Percentiles rank a stretch among this genome's conserved stretches.
Evolutionary conservation across 2,113 vertebrate species (phyloP).

Genomic region (Coreoperca whiteheadi): DNA sequence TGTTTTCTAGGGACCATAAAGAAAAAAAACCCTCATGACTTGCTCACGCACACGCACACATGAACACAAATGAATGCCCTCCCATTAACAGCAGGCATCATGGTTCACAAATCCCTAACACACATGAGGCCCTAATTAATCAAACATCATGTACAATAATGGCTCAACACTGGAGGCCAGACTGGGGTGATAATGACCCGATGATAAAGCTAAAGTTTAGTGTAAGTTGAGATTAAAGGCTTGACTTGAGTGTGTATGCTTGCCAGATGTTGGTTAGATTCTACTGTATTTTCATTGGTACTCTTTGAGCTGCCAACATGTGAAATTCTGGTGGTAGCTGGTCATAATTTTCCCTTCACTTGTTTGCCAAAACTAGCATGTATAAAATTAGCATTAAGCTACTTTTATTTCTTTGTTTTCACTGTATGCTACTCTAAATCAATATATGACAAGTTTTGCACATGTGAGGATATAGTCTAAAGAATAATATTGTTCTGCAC

Average conservation of each 20-base stretch:
- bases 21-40: conserved; percentile 25
- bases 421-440: background rate
- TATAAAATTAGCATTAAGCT: background rate
- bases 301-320: conserved; percentile 6
- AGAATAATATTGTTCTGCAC: conserved; percentile 21
- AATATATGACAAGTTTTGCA: background rate
- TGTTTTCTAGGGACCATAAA: conserved; percentile 66
- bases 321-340: background rate
- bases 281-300: conserved; percentile 8
- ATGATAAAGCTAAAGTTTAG: conserved; percentile 6
- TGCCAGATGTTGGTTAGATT: conserved; percentile 48
- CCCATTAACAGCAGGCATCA: conserved; percentile 56
- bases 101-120: conserved; percentile 53
- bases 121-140: conserved; percentile 62
- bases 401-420: conserved; percentile 16
- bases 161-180: conserved; percentile 28
- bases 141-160: conserved; percentile 59
- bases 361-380: background rate
- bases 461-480: background rate
- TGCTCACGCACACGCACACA: conserved; percentile 15
- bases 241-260: background rate
- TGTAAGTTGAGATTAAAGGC: conserved; percentile 54
- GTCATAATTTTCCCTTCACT: background rate
- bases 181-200: conserved; percentile 44
- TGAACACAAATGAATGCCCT: conserved; percentile 21